Conservation (phyloP, 2,888 invertebrate species). For the Hypercompe scribonia region DNA sequence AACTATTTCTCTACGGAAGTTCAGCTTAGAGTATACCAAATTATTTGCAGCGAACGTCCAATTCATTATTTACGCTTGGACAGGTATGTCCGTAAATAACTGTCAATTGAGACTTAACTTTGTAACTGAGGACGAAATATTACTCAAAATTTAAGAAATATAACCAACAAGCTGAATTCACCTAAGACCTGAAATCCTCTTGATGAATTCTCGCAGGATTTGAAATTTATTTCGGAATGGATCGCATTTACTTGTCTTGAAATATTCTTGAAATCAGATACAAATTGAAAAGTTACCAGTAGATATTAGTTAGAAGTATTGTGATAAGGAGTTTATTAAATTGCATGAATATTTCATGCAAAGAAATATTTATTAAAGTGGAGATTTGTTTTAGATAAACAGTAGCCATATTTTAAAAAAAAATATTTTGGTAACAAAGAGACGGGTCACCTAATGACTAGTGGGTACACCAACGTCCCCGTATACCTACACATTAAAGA, state of each 20-base stretch:
- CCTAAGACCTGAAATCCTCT: conserved; percentile 6
- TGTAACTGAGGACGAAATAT: conserved; percentile 26
- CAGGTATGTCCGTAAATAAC: conserved; percentile 49
- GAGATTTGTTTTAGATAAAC: too few relatives aligned
- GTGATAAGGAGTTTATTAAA: background rate
- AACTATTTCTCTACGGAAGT: conserved; percentile 21
- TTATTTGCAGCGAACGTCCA: conserved; percentile 50
- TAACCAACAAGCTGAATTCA: conserved; percentile 7
- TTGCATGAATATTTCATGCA: too few relatives aligned
- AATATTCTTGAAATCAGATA: conserved; percentile 1
- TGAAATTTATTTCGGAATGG: conserved; percentile 1
- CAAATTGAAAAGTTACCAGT: background rate
- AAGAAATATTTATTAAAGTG: too few relatives aligned
- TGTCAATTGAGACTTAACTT: conserved; percentile 47
- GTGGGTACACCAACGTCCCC: too few relatives aligned
- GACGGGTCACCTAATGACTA: too few relatives aligned
- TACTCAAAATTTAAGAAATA: conserved; percentile 20
- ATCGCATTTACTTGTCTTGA: background rate
- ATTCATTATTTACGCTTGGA: conserved; percentile 54
- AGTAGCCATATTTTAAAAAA: too few relatives aligned
- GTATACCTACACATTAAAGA: too few relatives aligned
- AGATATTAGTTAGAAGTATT: too few relatives aligned
- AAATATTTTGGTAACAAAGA: background rate
- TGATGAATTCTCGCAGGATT: background rate
- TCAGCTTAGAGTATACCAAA: conserved; percentile 36